Evolutionary conservation across 2,888 invertebrate species (phyloP), one percentile per base, ranked within the genome.

Genomic region (Coremacera marginata): DNA sequence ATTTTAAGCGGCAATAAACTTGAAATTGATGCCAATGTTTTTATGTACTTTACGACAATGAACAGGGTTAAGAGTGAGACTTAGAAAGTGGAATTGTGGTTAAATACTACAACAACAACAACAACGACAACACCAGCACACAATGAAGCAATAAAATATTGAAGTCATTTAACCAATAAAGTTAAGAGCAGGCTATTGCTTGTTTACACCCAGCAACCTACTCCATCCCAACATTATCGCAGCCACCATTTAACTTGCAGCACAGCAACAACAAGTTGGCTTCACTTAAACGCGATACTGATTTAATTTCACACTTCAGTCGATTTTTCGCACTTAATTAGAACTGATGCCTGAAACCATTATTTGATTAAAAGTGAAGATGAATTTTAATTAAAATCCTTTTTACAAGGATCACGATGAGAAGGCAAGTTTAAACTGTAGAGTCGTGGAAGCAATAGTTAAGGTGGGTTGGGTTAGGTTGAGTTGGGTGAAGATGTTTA

Each of bases 251-350:
- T 14, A 25, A 60, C 25, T n/a, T n/a, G n/a, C 4, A 22, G 27
- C 27, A 19, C 63, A 16, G 16, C 51, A 37, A 49, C 68, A 68
- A 25, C 68, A 25, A 51, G 25, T 51, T 68, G 70, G 11, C 62
- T 77, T 77, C 71, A 84, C 85, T 86, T 86, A 86, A 86, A 86
- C 86, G n/a, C 60, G 57, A 74, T 75, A 77, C 85, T 85, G 88
- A 88, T 88, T 88, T 88, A 87, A 87, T 88, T 88, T 88, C 84
- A 88, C 87, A 87, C 85, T 88, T 86, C 86, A 87, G 49, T 70
- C 85, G 86, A 88, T 88, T 88, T 87, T 88, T 88, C 88, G 87
- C 88, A 88, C 88, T 88, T 88, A 88, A 88, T 88, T 88, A 88
- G 88, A 88, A 87, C 84, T 82, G 81, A 80, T 80, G 83, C 82